Evolutionary conservation across 2,113 vertebrate species (phyloP), one percentile per base, ranked within the genome.

Genomic region (Pteronura brasiliensis): DNA sequence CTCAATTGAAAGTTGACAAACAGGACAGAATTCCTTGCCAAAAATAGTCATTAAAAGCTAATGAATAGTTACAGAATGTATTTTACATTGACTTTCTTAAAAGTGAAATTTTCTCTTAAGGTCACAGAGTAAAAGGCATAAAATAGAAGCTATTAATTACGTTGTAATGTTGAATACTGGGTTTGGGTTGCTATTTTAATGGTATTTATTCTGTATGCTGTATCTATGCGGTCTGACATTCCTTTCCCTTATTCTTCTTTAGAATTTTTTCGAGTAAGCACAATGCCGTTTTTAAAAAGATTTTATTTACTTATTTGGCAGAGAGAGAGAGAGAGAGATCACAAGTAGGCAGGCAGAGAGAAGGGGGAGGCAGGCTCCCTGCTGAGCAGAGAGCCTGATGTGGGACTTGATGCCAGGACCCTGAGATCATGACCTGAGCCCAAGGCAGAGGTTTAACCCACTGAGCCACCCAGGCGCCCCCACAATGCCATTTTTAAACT

Each of bases 11-110:
- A 92, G 84, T 96, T 97, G 44, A 95, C 49, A 98, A 97, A 74
- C 5, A 97, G 67, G 44, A 77, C 29, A 95, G 93, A 95, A 61
- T 88, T 92, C 59, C 23, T 96, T 95, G n/a, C 63, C 80, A 90
- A 90, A 97, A 97, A 92, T 55, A 93, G 93, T 91, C 49, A 96
- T 96, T 97, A 97, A 83, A 97, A 93, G 87, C 63, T 90, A 93
- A 91, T 34, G 59, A 91, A 61, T 81, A 95, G 94, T 80, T 93
- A 39, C 36, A 76, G 21, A 92, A 39, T 69, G 63, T 82, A 63
- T 93, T 92, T 93, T 93, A 95, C 7, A 14, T 25, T 76, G 21
- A 74, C 61, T 71, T 94, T 59, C 36, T 80, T 67, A 65, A 93
- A 80, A 88, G 67, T 72, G n/a, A 82, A 96, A 93, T 52, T 88